Percentiles rank a stretch among this genome's conserved stretches.
These are phyloP conservation scores for Chelidonichthys spinosus DNA, from an alignment of 2,797 vertebrate species.

Conservation along the genomic window DNA sequence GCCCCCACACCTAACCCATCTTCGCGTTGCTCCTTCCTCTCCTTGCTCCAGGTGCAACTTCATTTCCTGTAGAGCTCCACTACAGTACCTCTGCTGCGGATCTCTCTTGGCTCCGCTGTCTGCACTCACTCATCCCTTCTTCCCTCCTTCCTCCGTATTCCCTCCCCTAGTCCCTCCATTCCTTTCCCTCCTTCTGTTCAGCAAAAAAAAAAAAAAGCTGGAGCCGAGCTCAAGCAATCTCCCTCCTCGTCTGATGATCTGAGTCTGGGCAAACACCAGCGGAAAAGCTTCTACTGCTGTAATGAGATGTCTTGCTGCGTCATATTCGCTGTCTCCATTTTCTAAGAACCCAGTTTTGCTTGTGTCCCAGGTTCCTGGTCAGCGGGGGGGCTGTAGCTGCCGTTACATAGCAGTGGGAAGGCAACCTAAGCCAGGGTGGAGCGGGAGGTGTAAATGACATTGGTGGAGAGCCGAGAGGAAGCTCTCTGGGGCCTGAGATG, in stretches of 20 bases:
- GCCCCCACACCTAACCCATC: conserved; percentile 71
- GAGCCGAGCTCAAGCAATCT: conserved; percentile 59
- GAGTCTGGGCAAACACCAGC: conserved; percentile 70
- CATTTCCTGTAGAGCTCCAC: conserved; percentile 65
- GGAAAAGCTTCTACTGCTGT: conserved; percentile 66
- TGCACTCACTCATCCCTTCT: conserved; percentile 47
- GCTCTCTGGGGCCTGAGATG: conserved; percentile 75
- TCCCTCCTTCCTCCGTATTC: conserved; percentile 16
- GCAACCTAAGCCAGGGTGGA: conserved; percentile 70
- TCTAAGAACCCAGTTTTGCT: conserved; percentile 63
- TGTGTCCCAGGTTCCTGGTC: conserved; percentile 60
- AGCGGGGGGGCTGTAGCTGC: conserved; percentile 69
- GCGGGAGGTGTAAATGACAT: conserved; percentile 79
- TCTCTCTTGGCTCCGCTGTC: conserved; percentile 30
- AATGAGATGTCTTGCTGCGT: conserved; percentile 80
- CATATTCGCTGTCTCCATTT: conserved; percentile 68
- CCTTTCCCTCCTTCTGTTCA: conserved; percentile 46
- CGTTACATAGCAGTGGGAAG: conserved; percentile 68
- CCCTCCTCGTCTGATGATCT: conserved; percentile 62
- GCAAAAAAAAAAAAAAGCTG: conserved; percentile 32
- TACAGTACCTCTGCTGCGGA: conserved; percentile 46
- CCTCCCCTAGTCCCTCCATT: conserved; percentile 14
- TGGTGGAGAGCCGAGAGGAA: conserved; percentile 71
- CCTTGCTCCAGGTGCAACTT: conserved; percentile 73
- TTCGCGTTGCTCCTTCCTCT: conserved; percentile 66